Conservation (phyloP, 1,140 invertebrate genomes). For the Papilio polytes region DNA sequence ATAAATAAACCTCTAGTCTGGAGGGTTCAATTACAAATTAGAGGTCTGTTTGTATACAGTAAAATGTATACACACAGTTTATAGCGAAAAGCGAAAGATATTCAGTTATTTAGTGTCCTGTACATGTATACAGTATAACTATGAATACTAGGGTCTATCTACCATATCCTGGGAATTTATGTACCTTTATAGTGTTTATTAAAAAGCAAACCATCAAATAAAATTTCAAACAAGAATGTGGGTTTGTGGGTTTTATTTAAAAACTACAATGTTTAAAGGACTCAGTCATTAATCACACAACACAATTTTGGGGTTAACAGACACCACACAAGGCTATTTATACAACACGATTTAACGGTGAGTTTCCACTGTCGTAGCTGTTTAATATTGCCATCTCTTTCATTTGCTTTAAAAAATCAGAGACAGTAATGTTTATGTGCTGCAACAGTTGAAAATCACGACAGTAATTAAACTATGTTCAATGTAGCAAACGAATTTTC, state of each 20-base stretch:
- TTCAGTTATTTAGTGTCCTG: not conserved
- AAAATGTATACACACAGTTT: no score
- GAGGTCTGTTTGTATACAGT: no score
- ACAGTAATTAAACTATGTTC: not conserved
- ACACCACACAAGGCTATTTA: conserved; percentile 10
- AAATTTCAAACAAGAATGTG: not conserved
- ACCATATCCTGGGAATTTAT: conserved; percentile 2
- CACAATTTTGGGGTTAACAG: conserved; percentile 18
- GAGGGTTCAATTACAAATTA: no score
- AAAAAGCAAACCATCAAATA: conserved; percentile 3
- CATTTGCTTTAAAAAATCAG: not conserved
- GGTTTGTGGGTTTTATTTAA: not conserved
- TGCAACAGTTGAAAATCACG: not conserved
- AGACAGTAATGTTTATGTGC: not conserved
- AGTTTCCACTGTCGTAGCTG: not conserved
- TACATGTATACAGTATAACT: conserved; percentile 25
- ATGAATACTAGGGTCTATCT: conserved; percentile 31
- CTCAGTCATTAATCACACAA: conserved; percentile 42
- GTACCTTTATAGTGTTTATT: not conserved
- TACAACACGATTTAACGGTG: not conserved
- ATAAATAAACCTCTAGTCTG: no score
- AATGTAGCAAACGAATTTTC: not conserved
- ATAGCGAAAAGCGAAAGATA: conserved; percentile 22
- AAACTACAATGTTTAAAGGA: not conserved
- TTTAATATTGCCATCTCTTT: not conserved